These are phyloP conservation scores for Cebus imitator DNA, from an alignment of 2,113 vertebrate species.

Conservation along the genomic window DNA sequence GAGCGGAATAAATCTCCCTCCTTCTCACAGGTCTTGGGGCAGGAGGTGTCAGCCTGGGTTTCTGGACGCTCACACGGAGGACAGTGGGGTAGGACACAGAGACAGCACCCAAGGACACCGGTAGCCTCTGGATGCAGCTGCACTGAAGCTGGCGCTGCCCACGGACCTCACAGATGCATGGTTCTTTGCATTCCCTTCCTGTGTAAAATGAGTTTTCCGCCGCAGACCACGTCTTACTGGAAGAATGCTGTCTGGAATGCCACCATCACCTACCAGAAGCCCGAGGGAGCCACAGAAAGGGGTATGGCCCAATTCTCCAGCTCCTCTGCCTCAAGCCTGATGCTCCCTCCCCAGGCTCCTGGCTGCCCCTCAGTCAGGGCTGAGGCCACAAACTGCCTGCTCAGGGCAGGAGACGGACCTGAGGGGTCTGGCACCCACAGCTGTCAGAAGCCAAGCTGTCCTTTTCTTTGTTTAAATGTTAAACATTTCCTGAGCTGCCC, in stretches of 20 bases:
- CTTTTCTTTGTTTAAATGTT: too few species aligned
- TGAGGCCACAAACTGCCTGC: too few species aligned
- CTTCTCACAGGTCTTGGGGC: background rate
- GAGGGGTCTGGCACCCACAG: too few species aligned
- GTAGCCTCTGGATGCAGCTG: background rate
- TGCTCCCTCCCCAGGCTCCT: background rate
- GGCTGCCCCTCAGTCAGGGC: background rate
- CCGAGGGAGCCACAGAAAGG: background rate
- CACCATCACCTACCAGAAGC: background rate
- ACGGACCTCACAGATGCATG: background rate
- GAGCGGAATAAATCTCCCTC: background rate
- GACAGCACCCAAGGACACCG: too few species aligned
- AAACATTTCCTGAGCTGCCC: background rate
- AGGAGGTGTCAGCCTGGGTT: background rate
- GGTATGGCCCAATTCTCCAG: background rate
- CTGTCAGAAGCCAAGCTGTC: background rate
- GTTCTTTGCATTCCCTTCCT: background rate
- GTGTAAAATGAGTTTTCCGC: too few species aligned
- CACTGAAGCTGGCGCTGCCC: background rate
- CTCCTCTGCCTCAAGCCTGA: background rate
- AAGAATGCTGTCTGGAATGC: background rate
- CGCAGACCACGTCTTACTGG: background rate
- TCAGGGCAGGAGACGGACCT: background rate
- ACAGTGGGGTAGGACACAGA: background rate
- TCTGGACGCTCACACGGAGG: background rate